phyloP scores from a whole-genome alignment of 2,113 vertebrate species.

The Progne subis region DNA sequence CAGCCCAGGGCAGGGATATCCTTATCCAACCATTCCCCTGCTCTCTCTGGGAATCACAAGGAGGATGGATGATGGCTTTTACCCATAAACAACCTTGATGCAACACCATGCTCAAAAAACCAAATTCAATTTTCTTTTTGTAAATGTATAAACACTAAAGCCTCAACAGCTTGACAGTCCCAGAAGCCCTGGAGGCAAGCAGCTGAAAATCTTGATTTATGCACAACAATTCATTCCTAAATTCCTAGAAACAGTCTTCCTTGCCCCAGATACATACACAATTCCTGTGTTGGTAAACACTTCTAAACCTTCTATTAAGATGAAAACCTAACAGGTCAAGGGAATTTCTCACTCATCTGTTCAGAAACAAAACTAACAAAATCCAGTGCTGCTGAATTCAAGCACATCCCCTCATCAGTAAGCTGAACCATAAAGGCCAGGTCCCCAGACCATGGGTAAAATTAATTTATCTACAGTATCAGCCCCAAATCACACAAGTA shows the following conservation, averaged over 20 bases:
- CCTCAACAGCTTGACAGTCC: background rate
- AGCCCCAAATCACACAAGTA: background rate
- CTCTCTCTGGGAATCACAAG: background rate
- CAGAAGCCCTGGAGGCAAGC: background rate
- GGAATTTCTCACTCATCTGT: background rate
- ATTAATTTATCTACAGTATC: background rate
- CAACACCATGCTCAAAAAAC: background rate
- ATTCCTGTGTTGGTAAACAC: background rate
- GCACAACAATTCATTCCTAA: background rate
- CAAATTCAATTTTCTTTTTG: background rate
- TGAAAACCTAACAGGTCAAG: background rate
- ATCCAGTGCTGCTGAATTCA: background rate
- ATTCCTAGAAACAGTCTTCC: slow-evolving; percentile 17
- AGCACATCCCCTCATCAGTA: background rate
- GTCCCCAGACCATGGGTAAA: background rate
- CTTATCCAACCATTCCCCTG: background rate
- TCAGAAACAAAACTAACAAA: background rate
- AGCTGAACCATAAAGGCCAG: background rate
- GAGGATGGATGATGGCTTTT: background rate
- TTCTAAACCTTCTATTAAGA: background rate
- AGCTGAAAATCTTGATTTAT: background rate
- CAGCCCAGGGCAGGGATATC: background rate
- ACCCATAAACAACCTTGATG: background rate
- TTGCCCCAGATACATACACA: background rate
- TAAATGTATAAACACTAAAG: background rate